Evolutionary conservation across 2,888 invertebrate genomes (phyloP).

Genomic region (Caenorhabditis japonica): DNA sequence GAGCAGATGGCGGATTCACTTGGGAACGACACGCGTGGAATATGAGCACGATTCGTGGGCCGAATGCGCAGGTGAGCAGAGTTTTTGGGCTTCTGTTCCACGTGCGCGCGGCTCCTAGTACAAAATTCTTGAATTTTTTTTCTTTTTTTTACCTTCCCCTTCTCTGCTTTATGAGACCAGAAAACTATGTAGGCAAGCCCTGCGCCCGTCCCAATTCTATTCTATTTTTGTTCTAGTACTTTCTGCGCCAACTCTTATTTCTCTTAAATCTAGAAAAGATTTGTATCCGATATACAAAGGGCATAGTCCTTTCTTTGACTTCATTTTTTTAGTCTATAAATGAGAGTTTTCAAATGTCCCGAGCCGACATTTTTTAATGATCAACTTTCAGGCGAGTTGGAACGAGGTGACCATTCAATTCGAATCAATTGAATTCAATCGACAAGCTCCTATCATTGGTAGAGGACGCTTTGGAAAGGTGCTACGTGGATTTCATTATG

Average conservation of each 20-base stretch:
- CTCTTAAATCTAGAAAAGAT: too few relatives aligned
- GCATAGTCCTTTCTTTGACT: too few relatives aligned
- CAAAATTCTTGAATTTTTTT: constrained; percentile 15
- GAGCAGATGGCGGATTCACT: constrained; percentile 52
- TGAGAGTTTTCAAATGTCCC: background rate
- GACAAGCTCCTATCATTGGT: constrained; percentile 67
- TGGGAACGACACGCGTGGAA: constrained; percentile 67
- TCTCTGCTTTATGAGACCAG: too few relatives aligned
- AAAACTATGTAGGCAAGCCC: background rate
- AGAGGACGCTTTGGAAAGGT: constrained; percentile 76
- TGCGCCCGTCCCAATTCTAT: too few relatives aligned
- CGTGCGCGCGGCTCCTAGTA: too few relatives aligned
- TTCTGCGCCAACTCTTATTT: too few relatives aligned
- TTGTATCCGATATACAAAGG: too few relatives aligned
- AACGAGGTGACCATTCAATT: constrained; percentile 68
- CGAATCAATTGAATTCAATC: constrained; percentile 64
- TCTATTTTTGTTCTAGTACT: too few relatives aligned
- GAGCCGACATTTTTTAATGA: background rate
- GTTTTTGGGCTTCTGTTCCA: constrained; percentile 47
- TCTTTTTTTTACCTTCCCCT: background rate
- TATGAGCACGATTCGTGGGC: constrained; percentile 64
- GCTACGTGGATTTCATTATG: constrained; percentile 77
- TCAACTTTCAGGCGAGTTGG: constrained; percentile 62
- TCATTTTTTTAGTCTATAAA: too few relatives aligned
- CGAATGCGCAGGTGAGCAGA: constrained; percentile 54